Conservation (phyloP, 2,797 vertebrate species). For the Sardinella longiceps region DNA sequence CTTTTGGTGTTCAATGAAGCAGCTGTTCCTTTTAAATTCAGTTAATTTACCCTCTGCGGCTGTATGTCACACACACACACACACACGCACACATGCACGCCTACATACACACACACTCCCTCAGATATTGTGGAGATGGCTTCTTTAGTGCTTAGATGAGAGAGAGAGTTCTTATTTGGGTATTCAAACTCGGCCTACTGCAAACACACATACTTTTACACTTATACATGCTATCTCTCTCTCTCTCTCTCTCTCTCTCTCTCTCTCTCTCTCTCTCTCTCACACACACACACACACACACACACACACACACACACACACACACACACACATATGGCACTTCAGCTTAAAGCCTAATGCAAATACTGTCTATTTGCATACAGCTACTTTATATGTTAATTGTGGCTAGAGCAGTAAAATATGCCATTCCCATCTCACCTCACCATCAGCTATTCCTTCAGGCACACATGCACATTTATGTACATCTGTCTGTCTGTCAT, state of each 20-base stretch:
- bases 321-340: background rate
- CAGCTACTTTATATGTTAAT: background rate
- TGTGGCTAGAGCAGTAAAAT: background rate
- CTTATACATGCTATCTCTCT: background rate
- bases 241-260: background rate
- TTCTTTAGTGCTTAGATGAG: background rate
- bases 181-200: constrained; percentile 44
- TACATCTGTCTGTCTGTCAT: too few relatives aligned
- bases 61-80: background rate
- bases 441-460: too few relatives aligned
- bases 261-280: too few relatives aligned
- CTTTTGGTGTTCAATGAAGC: background rate
- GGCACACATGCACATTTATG: too few relatives aligned
- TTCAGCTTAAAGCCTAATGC: background rate
- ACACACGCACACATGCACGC: background rate
- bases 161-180: constrained; percentile 45
- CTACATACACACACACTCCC: background rate
- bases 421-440: background rate
- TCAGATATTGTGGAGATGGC: too few relatives aligned
- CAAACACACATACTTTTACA: background rate
- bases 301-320: constrained; percentile 11
- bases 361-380: background rate
- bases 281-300: background rate
- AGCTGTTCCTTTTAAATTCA: background rate
- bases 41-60: background rate